A percentile compares a stretch with the other conserved stretches of the same genome.
Evolutionary conservation across 2,888 invertebrate genomes (phyloP).

Genomic region (Empis livida): DNA sequence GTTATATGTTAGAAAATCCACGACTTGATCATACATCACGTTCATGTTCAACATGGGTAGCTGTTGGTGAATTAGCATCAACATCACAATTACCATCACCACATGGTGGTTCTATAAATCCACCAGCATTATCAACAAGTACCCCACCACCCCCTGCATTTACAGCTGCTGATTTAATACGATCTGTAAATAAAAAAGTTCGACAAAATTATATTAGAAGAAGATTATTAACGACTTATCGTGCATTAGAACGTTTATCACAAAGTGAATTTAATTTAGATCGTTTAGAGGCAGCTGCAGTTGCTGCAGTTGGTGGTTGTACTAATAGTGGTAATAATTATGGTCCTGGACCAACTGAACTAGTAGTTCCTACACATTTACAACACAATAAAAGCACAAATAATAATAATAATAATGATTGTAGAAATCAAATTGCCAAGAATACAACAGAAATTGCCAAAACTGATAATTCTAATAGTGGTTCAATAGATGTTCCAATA

Average conservation of each 20-base stretch:
- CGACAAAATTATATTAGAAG: constrained; percentile 71
- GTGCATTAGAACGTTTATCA: constrained; percentile 65
- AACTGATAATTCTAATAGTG: constrained; percentile 22
- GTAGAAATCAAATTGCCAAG: background rate
- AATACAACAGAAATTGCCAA: background rate
- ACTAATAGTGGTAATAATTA: background rate
- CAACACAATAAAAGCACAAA: background rate
- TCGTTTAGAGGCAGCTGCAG: constrained; percentile 49
- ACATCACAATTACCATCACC: constrained; percentile 75
- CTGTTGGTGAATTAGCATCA: constrained; percentile 60
- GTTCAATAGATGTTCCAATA: constrained; percentile 13
- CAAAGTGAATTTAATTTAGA: constrained; percentile 78
- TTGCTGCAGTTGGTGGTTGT: constrained; percentile 31
- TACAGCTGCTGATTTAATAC: constrained; percentile 52
- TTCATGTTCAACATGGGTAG: constrained; percentile 80
- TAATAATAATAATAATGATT: background rate
- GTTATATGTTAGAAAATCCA: constrained; percentile 42
- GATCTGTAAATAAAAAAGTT: constrained; percentile 70
- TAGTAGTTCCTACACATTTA: constrained; percentile 13
- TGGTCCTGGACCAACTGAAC: constrained; percentile 15
- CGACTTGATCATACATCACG: constrained; percentile 47
- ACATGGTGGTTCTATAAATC: constrained; percentile 45
- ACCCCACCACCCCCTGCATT: constrained; percentile 36
- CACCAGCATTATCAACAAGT: constrained; percentile 19
- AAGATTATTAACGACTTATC: constrained; percentile 64